phyloP scores from a whole-genome alignment of 2,888 invertebrate species.

The Tubulanus polymorphus region DNA sequence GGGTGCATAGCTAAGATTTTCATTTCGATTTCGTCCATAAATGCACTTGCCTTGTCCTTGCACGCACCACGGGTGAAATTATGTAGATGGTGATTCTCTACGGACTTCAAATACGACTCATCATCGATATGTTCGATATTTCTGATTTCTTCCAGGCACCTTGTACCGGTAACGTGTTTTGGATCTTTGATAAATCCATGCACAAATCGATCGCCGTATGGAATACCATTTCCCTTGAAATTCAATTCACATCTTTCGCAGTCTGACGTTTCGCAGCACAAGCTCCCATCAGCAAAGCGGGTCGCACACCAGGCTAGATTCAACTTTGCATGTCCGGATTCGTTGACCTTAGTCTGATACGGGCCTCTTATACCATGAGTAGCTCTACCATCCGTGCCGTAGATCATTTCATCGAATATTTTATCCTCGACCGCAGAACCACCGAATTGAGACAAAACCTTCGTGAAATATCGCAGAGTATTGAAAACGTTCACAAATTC shows the following conservation, averaged over 20 bases:
- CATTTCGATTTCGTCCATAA: slow-evolving; percentile 1
- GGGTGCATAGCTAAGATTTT: background rate
- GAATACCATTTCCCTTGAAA: background rate
- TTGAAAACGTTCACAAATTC: background rate
- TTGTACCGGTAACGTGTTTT: background rate
- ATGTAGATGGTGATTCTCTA: background rate
- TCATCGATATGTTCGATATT: background rate
- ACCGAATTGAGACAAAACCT: background rate
- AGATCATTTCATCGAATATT: slow-evolving; percentile 1
- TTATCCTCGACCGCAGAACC: background rate
- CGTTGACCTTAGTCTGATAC: background rate
- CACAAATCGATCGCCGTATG: background rate
- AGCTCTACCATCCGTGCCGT: background rate
- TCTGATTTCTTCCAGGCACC: background rate
- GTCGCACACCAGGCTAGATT: background rate
- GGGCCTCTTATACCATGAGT: slow-evolving; percentile 3
- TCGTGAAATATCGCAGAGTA: background rate
- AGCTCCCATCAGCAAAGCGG: background rate
- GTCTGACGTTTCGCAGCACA: background rate
- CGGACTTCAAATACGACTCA: background rate
- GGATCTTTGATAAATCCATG: background rate
- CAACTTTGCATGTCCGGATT: background rate
- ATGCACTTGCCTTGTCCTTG: background rate
- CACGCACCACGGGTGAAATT: background rate
- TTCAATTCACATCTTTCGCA: background rate